Evolutionary conservation across 2,888 invertebrate genomes (phyloP).

Genomic region (Drosophila mimica): DNA sequence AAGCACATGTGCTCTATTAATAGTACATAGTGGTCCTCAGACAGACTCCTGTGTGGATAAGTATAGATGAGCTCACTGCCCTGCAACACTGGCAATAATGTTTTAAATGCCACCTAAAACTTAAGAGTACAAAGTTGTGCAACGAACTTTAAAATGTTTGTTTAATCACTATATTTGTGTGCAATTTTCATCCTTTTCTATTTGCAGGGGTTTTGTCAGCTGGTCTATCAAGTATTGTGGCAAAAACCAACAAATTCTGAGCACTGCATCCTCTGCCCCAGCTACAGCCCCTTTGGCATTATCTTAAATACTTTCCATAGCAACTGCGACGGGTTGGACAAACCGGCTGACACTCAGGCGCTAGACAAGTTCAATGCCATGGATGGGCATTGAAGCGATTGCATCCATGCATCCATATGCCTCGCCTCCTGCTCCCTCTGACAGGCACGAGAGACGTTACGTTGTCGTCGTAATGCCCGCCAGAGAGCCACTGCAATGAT

Average conservation of each 20-base stretch:
- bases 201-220: neutral
- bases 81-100: conserved; percentile 9
- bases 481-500: conserved; percentile 69
- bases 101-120: conserved; percentile 23
- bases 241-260: conserved; percentile 6
- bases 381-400: conserved; percentile 73
- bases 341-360: conserved; percentile 68
- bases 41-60: conserved; percentile 17
- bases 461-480: conserved; percentile 55
- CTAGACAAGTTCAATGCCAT: conserved; percentile 80
- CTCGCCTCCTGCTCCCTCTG: conserved; percentile 17
- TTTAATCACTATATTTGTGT: neutral
- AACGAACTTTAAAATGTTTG: neutral
- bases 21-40: conserved; percentile 23
- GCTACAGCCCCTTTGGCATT: conserved; percentile 10
- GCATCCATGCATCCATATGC: conserved; percentile 19
- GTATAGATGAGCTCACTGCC: neutral
- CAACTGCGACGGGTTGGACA: conserved; percentile 65
- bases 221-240: neutral
- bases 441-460: conserved; percentile 47
- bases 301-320: conserved; percentile 57
- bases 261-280: neutral
- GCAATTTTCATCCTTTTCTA: neutral
- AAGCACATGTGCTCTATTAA: conserved; percentile 47
- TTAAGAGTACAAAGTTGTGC: conserved; percentile 23